Percentiles rank a stretch among this genome's conserved stretches.
Evolutionary conservation across 2,888 invertebrate genomes (phyloP).

Genomic region (Monoplex corrugatus): DNA sequence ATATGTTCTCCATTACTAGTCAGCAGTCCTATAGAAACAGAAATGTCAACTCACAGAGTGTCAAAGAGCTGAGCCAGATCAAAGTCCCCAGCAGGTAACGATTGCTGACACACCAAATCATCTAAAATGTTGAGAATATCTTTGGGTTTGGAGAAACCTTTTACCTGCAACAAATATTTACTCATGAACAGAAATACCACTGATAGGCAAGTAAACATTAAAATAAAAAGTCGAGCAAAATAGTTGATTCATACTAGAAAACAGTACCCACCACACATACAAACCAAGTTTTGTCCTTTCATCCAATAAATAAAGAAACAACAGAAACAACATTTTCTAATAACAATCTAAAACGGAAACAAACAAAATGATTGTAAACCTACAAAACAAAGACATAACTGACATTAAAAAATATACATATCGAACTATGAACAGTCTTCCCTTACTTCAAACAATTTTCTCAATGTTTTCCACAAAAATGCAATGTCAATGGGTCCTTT

Average conservation of each 20-base stretch:
- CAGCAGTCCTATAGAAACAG: neutral
- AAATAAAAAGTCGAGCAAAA: neutral
- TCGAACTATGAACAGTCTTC: no score
- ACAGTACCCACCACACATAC: neutral
- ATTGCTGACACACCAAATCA: slow-evolving; percentile 48
- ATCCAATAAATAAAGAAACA: no score
- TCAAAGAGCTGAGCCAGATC: slow-evolving; percentile 52
- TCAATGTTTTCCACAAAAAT: no score
- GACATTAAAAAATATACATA: no score
- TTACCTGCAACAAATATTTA: slow-evolving; percentile 54
- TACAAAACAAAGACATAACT: no score
- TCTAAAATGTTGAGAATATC: slow-evolving; percentile 55
- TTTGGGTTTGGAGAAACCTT: slow-evolving; percentile 52
- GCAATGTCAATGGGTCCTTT: no score
- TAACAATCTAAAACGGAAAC: no score
- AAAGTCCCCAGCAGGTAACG: slow-evolving; percentile 46
- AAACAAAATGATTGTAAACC: no score
- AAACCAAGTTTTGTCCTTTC: neutral
- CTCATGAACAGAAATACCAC: neutral
- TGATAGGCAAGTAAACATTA: neutral
- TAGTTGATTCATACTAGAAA: neutral
- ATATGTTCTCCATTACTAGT: no score
- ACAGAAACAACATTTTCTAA: no score
- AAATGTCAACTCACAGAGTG: slow-evolving; percentile 39
- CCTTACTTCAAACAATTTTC: no score